Evolutionary conservation across 2,113 vertebrate genomes (phyloP).

Genomic region (Leptodactylus fuscus): DNA sequence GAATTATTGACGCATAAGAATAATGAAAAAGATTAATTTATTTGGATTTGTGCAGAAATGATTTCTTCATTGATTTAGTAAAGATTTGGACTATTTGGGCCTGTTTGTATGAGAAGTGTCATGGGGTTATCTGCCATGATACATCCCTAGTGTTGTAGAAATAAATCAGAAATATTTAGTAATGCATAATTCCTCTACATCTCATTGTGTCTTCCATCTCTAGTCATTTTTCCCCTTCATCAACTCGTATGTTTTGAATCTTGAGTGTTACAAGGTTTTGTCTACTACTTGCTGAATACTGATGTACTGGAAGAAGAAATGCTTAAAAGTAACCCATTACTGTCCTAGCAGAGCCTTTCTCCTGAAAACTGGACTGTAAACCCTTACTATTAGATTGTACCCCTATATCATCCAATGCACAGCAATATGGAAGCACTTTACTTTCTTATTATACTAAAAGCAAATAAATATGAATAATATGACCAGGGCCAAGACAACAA

Average conservation of each 20-base stretch:
- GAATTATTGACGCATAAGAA: neutral
- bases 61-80: neutral
- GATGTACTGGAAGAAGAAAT: neutral
- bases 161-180: neutral
- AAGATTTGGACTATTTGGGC: neutral
- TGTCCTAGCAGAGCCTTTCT: neutral
- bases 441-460: too few species aligned
- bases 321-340: neutral
- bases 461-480: too few species aligned
- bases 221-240: constrained; percentile 1
- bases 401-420: too few species aligned
- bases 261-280: neutral
- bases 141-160: neutral
- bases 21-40: neutral
- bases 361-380: neutral
- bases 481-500: too few species aligned
- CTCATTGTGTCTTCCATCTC: neutral
- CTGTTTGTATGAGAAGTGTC: neutral
- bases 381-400: too few species aligned
- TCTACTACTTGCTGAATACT: neutral
- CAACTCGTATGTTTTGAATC: neutral
- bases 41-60: neutral
- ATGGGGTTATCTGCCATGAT: neutral
- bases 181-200: neutral
- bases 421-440: too few species aligned